Conservation (phyloP, 1,140 invertebrate species). For the Bombus ignitus region DNA sequence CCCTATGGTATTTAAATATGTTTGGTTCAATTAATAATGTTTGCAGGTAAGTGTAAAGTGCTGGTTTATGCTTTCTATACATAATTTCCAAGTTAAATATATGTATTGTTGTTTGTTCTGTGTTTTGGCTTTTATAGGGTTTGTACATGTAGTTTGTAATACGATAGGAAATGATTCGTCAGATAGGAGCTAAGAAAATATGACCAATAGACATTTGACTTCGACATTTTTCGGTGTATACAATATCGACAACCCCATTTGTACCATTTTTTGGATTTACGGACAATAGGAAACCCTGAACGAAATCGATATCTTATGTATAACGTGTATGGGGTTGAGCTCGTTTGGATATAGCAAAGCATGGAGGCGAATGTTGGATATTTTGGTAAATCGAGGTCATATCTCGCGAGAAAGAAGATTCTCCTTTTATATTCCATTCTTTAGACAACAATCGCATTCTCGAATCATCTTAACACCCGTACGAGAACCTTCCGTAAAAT, state of each 20-base stretch:
- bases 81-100: too few relatives aligned
- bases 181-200: background rate
- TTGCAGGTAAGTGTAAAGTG: too few relatives aligned
- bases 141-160: background rate
- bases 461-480: background rate
- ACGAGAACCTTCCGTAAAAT: too few relatives aligned
- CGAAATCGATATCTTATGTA: constrained; percentile 25
- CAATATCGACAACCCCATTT: background rate
- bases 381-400: constrained; percentile 31
- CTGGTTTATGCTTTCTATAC: too few relatives aligned
- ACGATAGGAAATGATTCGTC: background rate
- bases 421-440: background rate
- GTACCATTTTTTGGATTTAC: background rate
- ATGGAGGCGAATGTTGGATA: background rate
- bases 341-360: background rate
- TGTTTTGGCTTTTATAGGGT: background rate
- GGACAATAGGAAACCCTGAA: background rate
- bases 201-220: background rate
- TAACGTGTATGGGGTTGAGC: background rate
- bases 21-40: too few relatives aligned
- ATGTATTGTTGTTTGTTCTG: too few relatives aligned
- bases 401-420: background rate
- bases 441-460: background rate
- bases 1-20: too few relatives aligned
- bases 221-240: background rate